Base-by-base conservation (phyloP, 64 coral and sea anemone species). In the Hydrozoanthus tunicans region DNA sequence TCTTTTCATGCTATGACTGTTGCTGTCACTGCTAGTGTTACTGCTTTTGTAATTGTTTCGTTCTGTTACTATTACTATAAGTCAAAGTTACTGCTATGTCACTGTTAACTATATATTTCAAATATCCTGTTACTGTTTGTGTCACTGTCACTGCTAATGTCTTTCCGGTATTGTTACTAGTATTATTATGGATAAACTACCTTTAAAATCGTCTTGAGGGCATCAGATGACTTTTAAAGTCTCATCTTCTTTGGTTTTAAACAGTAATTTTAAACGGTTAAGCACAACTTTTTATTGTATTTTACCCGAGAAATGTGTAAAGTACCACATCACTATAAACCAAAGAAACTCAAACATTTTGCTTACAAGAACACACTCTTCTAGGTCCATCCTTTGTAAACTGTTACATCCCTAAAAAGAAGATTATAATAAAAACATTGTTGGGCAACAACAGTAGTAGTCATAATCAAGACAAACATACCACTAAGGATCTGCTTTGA, bases 281-380 rank as follows among this genome's bases (percentile, higher is more conserved):
- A 43, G 32, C 32, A 43, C 32, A 43, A 43, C 32, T 43, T 43
- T 43, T 43, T 43, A 43, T 43, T 2, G 32, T 43, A 43, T 1
- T 2, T 43, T 43, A 43, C 32, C 2, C 32, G 32, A 43, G 20
- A 1, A 43, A 43, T 43, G 32, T 43, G 32, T 43, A 43, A 43
- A 43, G 2, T 43, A 43, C 32, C 32, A 43, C 32, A 43, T 43
- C 32, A 43, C 32, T 43, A 43, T 43, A 43, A 43, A 43, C 0
- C 32, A 43, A 43, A 43, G 32, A 53, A 2, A 67, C 62, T 11
- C 8, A 79, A 15, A 65, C 24, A 51, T 7, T 56, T 56, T 25
- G 57, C 97, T 90, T 75, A 99, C 97, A 80, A 91, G 62, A 85
- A 94, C 91, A 88, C 97, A 99, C 83, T 99, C 97, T 68, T 99